Conservation (phyloP, 2,797 vertebrate genomes). For the Pitangus sulphuratus region DNA sequence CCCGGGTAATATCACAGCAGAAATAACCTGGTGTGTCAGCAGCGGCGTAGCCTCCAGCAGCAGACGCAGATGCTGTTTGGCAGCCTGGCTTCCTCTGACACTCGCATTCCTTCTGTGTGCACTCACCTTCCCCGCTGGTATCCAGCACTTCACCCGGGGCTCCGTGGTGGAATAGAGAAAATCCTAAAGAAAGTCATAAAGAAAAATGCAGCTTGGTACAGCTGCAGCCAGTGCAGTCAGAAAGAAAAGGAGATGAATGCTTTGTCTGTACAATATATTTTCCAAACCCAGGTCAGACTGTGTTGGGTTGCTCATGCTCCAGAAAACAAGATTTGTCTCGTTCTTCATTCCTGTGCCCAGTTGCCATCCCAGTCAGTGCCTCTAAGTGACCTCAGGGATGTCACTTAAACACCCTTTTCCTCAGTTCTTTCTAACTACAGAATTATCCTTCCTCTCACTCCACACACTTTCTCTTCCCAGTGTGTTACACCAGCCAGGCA, state of each 20-base stretch:
- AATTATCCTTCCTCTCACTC: background rate
- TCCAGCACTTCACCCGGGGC: background rate
- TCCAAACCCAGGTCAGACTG: background rate
- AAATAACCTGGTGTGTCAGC: slow-evolving; percentile 48
- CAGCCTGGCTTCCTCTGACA: background rate
- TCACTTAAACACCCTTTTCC: background rate
- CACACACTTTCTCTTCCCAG: background rate
- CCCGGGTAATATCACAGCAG: background rate
- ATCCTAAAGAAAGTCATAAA: background rate
- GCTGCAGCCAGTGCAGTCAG: background rate
- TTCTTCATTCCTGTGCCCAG: background rate
- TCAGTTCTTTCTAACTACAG: accelerated
- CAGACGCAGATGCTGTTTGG: background rate
- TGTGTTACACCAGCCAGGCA: background rate
- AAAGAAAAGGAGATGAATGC: background rate
- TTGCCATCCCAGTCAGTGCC: background rate
- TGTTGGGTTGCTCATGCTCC: background rate
- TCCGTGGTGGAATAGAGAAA: background rate
- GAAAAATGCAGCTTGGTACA: background rate
- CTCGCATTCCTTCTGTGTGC: background rate
- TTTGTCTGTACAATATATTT: background rate
- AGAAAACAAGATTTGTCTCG: background rate
- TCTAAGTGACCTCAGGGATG: background rate
- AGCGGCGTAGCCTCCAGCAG: background rate
- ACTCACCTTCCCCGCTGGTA: background rate